Evolutionary conservation across 1,140 invertebrate species (phyloP), one percentile per base, ranked within the genome.

Genomic region (Himalopsyche phryganea): DNA sequence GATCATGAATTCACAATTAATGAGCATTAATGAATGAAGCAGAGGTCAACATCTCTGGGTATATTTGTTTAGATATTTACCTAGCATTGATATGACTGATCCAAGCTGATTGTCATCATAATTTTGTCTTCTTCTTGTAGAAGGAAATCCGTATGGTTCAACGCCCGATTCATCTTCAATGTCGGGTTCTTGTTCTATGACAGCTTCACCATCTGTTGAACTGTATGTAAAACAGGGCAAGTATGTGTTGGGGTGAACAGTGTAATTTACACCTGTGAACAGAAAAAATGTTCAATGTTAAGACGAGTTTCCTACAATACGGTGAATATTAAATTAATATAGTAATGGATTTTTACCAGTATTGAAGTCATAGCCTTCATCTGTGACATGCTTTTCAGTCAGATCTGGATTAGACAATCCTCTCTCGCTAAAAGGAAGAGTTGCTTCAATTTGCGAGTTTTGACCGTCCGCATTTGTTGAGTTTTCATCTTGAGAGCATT

Each of bases 191-290:
- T 38, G 13, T 44, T 47, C 54, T 23, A 36, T 33, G 23, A 41
- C 61, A 13, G 42, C 69, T 61, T 84, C 83, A 57, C 77, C 83
- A 62, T 87, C 86, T 44, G 82, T 83, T 67, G 85, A 84, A 66
- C 82, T 85, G 63, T 84, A 83, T 67, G 85, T 86, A 68, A 88
- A 87, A 58, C 81, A 78, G 14, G 90, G 90, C 66, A 92, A 78
- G 73, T 92, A 92, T 38, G 86, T 82, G 71, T 91, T 87, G 40
- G 88, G 88, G 78, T 91, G 88, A 56, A 85, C 79, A 63, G 87
- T 75, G 69, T 89, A 89, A 69, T 85, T 84, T 66, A 82, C 81
- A 62, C 84, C 75, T 78, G 67, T 50, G 58, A 60, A 52, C 11
- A 46, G 18, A n/a, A n/a, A n/a, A n/a, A n/a, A n/a, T n/a, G n/a